phyloP scores from a whole-genome alignment of 2,113 vertebrate species.

The Ptilonorhynchus violaceus region DNA sequence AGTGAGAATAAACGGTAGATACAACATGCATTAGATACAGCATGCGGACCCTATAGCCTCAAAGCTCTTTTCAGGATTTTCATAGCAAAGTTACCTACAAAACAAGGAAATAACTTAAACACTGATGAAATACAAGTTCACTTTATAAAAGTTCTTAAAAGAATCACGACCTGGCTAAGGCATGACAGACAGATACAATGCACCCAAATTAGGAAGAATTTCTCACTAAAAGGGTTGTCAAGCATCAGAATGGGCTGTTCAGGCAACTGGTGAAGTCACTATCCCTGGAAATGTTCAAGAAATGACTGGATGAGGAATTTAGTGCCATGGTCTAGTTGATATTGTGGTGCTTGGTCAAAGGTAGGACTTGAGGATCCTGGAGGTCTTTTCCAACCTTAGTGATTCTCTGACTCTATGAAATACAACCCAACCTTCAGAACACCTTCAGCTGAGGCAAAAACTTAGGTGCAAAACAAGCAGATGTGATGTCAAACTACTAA shows the following conservation, averaged over 20 bases:
- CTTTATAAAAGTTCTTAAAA: background rate
- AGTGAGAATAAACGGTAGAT: background rate
- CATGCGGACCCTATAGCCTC: background rate
- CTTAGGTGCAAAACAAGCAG: background rate
- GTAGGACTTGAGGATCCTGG: background rate
- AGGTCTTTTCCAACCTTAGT: fast-evolving
- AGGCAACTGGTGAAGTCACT: background rate
- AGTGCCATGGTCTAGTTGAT: background rate
- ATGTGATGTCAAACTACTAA: background rate
- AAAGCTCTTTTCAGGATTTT: background rate
- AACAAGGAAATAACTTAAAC: background rate
- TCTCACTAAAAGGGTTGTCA: background rate
- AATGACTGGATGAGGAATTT: background rate
- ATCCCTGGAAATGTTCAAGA: background rate
- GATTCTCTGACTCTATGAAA: background rate
- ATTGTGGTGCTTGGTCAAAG: background rate
- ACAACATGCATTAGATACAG: background rate
- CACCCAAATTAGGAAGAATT: background rate
- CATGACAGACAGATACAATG: background rate
- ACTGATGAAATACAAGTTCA: background rate
- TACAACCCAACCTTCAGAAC: background rate
- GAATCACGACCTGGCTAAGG: background rate
- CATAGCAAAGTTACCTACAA: background rate
- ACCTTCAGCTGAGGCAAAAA: background rate
- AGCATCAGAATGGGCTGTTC: background rate